phyloP scores from a whole-genome alignment of 2,113 vertebrate species.

The Halcyon senegalensis region DNA sequence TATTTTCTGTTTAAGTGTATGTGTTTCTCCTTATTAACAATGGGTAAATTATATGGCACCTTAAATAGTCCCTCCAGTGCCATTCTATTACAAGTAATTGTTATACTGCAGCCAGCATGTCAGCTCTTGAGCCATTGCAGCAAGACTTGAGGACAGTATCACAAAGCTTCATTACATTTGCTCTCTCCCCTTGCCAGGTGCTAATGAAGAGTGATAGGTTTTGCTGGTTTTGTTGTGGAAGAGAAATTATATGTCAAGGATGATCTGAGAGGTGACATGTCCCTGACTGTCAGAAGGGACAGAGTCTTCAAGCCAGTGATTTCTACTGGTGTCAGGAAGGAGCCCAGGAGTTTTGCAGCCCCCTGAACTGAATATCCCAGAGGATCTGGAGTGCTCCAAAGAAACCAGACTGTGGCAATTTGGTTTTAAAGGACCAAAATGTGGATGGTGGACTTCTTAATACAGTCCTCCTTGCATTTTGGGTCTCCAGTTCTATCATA shows the following conservation, averaged over 20 bases:
- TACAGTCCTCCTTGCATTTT: background rate
- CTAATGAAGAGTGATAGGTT: constrained; percentile 7
- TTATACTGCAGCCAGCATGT: accelerated
- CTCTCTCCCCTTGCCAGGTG: background rate
- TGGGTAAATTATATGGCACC: background rate
- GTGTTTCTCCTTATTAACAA: background rate
- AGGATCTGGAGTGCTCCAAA: background rate
- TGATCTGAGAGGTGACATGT: background rate
- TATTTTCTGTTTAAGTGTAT: background rate
- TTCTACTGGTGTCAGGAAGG: background rate
- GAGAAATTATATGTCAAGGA: background rate
- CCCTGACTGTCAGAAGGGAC: background rate
- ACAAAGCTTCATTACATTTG: background rate
- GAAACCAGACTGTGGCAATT: background rate
- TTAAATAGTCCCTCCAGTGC: background rate
- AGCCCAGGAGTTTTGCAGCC: background rate
- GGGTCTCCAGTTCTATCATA: background rate
- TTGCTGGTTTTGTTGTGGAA: background rate
- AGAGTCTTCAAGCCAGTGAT: background rate
- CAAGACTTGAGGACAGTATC: background rate
- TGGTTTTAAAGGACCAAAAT: background rate
- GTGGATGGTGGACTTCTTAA: accelerated
- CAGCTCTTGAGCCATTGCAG: background rate
- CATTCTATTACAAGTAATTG: background rate
- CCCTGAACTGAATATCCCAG: background rate